phyloP scores from a whole-genome alignment of 1,140 invertebrate genomes.

The Mizuhopecten yessoensis region DNA sequence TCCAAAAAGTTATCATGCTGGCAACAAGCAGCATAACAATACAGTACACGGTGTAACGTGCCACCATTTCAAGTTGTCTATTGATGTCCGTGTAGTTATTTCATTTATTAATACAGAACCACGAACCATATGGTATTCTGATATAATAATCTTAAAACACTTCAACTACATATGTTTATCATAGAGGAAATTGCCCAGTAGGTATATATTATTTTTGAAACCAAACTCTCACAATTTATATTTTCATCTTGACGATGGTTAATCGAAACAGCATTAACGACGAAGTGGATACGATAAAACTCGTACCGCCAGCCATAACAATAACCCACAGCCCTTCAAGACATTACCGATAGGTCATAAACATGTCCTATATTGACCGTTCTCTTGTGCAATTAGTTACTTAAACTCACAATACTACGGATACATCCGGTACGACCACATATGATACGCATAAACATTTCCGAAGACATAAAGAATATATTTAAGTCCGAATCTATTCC shows the following conservation, averaged over 20 bases:
- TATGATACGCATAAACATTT: background rate
- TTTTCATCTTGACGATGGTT: background rate
- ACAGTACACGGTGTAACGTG: background rate
- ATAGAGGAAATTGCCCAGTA: background rate
- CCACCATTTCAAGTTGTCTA: background rate
- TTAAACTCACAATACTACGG: background rate
- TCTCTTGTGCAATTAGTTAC: background rate
- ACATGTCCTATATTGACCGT: constrained; percentile 7
- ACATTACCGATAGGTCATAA: background rate
- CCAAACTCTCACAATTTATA: background rate
- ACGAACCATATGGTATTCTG: background rate
- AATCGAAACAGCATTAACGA: background rate
- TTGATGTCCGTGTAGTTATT: background rate
- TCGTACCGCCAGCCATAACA: too few species aligned
- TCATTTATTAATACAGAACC: too few species aligned
- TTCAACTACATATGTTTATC: background rate
- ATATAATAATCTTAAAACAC: background rate
- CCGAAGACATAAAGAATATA: background rate
- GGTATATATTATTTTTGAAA: background rate
- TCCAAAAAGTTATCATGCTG: background rate
- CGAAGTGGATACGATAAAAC: background rate
- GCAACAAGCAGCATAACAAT: too few species aligned
- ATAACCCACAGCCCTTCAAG: background rate
- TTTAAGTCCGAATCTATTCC: background rate
- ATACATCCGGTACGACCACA: background rate